phyloP scores from a whole-genome alignment of 2,797 vertebrate genomes.

The Danionella dracula region DNA sequence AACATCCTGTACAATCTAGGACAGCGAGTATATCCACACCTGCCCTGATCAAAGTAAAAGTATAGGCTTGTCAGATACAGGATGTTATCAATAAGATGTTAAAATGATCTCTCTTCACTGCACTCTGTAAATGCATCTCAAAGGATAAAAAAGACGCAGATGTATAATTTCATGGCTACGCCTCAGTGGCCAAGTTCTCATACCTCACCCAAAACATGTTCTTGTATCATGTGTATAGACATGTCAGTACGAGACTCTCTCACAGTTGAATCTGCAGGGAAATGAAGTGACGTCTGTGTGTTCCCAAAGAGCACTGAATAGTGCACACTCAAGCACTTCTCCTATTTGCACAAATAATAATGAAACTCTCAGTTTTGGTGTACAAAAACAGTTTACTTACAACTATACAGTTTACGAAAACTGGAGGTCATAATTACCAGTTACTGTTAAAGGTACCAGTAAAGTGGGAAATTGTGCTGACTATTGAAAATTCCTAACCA shows the following conservation, averaged over 20 bases:
- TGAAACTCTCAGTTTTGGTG: background rate
- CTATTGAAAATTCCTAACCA: no score
- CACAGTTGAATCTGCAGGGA: slow-evolving; percentile 32
- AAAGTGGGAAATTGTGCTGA: no score
- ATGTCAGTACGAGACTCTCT: slow-evolving; percentile 48
- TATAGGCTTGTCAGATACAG: background rate
- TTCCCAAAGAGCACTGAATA: background rate
- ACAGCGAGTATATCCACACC: background rate
- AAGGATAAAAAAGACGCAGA: slow-evolving; percentile 55
- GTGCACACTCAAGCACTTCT: background rate
- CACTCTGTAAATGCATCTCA: slow-evolving; percentile 52
- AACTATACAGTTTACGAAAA: no score
- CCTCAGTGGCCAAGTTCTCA: slow-evolving; percentile 53
- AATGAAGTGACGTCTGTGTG: slow-evolving; percentile 13
- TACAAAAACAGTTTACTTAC: background rate
- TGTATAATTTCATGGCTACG: slow-evolving; percentile 61
- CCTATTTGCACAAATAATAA: background rate
- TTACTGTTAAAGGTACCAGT: no score
- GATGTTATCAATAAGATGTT: background rate
- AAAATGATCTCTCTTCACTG: slow-evolving; percentile 47
- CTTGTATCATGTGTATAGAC: slow-evolving; percentile 63
- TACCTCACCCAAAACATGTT: slow-evolving; percentile 59
- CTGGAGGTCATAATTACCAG: no score
- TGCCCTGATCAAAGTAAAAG: background rate
- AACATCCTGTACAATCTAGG: background rate